Conservation (phyloP, 1,140 invertebrate genomes). For the Bombus vancouverensis region DNA sequence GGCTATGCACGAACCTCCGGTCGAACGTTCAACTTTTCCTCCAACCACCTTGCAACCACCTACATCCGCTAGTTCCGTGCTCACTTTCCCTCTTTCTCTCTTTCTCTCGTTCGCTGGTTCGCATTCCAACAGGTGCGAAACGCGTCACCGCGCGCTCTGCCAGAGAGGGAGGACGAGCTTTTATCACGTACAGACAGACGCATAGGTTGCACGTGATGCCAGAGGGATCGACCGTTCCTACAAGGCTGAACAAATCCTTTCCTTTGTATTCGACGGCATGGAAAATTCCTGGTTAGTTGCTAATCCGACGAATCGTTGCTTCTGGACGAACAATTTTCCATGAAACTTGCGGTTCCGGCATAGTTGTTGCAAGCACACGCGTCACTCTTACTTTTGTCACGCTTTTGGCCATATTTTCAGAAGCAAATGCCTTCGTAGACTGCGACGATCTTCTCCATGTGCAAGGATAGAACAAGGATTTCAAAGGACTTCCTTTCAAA, state of each 20-base stretch:
- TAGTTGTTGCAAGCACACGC: slow-evolving; percentile 27
- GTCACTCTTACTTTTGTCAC: background rate
- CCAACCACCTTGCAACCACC: slow-evolving; percentile 25
- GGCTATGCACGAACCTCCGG: slow-evolving; percentile 4
- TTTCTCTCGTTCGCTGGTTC: slow-evolving; percentile 26
- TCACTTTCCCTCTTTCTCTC: slow-evolving; percentile 11
- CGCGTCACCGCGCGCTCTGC: slow-evolving; percentile 66
- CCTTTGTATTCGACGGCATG: slow-evolving; percentile 58
- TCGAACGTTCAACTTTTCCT: slow-evolving; percentile 61
- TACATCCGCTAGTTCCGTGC: slow-evolving; percentile 5
- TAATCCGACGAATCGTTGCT: slow-evolving; percentile 58
- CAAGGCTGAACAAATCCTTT: slow-evolving; percentile 53
- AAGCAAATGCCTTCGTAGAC: background rate
- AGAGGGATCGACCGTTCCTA: slow-evolving; percentile 10
- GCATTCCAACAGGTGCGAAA: slow-evolving; percentile 81
- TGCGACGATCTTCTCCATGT: no score
- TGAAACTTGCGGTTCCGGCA: background rate
- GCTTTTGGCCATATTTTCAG: background rate
- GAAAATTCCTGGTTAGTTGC: slow-evolving; percentile 56
- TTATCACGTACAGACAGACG: slow-evolving; percentile 62
- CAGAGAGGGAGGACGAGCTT: slow-evolving; percentile 47
- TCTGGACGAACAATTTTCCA: slow-evolving; percentile 41
- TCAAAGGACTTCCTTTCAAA: no score
- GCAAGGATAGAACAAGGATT: no score
- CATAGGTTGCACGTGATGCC: slow-evolving; percentile 51